Base-by-base conservation (phyloP, 2,888 invertebrate genomes). In the Erebia epiphron region DNA sequence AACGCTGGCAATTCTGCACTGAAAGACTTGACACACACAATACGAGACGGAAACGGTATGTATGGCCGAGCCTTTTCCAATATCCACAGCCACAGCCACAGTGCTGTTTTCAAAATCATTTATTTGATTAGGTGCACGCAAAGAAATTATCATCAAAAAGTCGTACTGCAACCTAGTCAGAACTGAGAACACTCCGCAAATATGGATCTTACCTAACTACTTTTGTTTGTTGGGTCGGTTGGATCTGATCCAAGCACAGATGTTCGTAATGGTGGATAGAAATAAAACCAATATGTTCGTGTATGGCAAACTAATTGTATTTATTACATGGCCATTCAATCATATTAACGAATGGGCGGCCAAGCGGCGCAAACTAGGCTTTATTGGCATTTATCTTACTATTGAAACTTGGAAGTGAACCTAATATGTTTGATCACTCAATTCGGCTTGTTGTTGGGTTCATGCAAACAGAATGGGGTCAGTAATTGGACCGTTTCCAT, bases 281-380 rank as follows among this genome's bases (percentile, higher is more conserved):
- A 49, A 21, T 49, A 62, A 49, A 46, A 62, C 21, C 13, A 46
- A 49, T 46, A 21, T 62, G 7, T 0, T 7, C 21, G 18, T 21
- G 18, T 62, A 14, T 14, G 2, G 43, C 16, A 61, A 61, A 46
- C 21, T 60, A 43, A 43, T 43, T 60, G 43, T 1, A 2, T 14
- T 43, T 41, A 43, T 18, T 46, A 62, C 21, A 21, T 49, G 49
- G 46, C 46, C 14, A 49, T 62, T 62, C 46, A 4, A 46, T 21
- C 3, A 18, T 11, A 60, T 60, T 60, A 13, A 60, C n/a, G 21
- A 46, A 46, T 46, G 16, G 18, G 18, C 7, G 49, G 18, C 46
- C 49, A 49, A 49, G 49, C 16, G 62, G 14, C 62, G 46, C 46
- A 62, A 62, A 49, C 49, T 62, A 46, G 46, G 18, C 49, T 49